Evolutionary conservation across 92 coral and sea anemone genomes (phyloP).

Genomic region (Actinostola sp.): DNA sequence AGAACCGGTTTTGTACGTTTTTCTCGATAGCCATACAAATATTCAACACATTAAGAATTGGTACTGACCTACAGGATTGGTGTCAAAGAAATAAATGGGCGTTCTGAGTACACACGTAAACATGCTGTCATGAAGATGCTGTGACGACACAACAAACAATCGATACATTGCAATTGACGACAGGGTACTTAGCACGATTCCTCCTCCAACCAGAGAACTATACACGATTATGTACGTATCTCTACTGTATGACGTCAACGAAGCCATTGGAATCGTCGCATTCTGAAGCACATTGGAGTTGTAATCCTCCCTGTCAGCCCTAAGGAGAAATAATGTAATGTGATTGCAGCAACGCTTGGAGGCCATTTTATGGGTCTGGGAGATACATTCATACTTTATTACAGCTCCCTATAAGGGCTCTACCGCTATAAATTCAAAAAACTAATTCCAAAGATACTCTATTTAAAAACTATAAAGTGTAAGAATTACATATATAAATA

Average conservation of each 20-base stretch:
- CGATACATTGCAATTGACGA: conserved; percentile 54
- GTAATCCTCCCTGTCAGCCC: conserved; percentile 80
- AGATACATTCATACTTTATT: too few species aligned
- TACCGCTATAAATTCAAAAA: too few species aligned
- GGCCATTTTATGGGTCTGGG: too few species aligned
- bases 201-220: conserved; percentile 49
- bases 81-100: conserved; percentile 90
- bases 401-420: too few species aligned
- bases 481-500: too few species aligned
- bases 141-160: conserved; percentile 75
- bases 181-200: conserved; percentile 47
- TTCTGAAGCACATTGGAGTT: background rate
- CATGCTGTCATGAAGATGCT: conserved; percentile 82
- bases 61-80: conserved; percentile 87
- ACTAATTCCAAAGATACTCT: too few species aligned
- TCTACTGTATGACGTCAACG: conserved; percentile 25
- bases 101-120: conserved; percentile 76
- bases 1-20: too few species aligned
- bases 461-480: too few species aligned
- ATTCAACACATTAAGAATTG: background rate
- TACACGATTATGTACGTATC: conserved; percentile 65
- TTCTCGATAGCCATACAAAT: too few species aligned
- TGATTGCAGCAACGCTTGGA: too few species aligned
- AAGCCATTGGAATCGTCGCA: background rate
- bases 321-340: too few species aligned